Base-by-base conservation (phyloP, 2,113 vertebrate genomes). In the Phylloscopus trochiloides region DNA sequence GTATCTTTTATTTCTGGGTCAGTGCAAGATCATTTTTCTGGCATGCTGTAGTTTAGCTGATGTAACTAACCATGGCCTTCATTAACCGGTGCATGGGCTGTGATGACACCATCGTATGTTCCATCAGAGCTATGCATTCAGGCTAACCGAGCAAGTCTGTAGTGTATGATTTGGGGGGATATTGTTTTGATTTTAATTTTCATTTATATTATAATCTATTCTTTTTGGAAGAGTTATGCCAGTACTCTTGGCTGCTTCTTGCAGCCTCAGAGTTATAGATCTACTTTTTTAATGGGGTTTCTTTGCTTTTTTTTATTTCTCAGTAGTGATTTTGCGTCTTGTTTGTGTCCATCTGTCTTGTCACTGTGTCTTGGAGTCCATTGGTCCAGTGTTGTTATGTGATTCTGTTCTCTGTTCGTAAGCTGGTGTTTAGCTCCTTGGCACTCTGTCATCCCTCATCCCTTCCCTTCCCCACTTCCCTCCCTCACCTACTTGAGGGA, bases 321-420 rank as follows among this genome's bases (percentile, higher is more conserved):
- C 65, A 76, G 94, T 97, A 93, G 92, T 31, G 26, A 82, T 97
- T 97, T 96, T 95, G 77, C 6, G 90, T 98, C 93, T 95, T 94
- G 89, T 97, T 87, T 94, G 93, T 95, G 91, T 93, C 88, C 97
- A 97, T 97, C 94, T 94, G 96, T 98, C 96, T 96, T 95, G 94
- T 96, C 96, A 85, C 91, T 94, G 95, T 97, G 95, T 98, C 82
- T 97, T 93, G 81, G 90, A 86, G 97, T 97, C 85, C 97, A 97
- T 87, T 97, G 93, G 96, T 86, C 38, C 92, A 65, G 84, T 98
- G 95, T 95, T 29, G 96, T 98, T 97, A 97, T 79, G 98, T 99
- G 99, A 99, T 99, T 99, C 98, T 99, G 98, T 99, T 99, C 98
- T 99, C 98, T 99, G 98, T 99, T 98, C 34, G 98, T 98, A 97